These are phyloP conservation scores for Dasyurus viverrinus DNA, from an alignment of 2,113 vertebrate species.

Conservation along the genomic window DNA sequence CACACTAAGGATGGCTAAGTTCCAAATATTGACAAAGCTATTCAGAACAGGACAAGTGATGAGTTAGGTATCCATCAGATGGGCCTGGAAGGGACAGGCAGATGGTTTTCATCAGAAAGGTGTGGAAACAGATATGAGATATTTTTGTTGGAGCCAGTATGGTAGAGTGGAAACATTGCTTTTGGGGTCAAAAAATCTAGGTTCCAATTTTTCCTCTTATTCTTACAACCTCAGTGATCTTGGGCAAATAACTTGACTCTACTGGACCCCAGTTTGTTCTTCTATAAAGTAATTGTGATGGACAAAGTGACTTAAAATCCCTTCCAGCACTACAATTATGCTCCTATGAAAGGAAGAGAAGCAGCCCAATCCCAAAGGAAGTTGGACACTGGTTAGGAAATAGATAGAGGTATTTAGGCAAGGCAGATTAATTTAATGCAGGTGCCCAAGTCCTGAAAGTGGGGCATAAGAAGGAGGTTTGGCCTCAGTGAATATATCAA, in stretches of 20 bases:
- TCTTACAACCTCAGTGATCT: background rate
- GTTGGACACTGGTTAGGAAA: background rate
- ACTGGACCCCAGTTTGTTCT: background rate
- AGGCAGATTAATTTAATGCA: background rate
- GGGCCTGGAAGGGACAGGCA: background rate
- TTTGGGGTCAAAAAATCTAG: background rate
- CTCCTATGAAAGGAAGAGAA: background rate
- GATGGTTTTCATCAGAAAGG: background rate
- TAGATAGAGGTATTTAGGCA: background rate
- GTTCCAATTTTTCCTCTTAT: background rate
- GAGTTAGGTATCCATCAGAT: background rate
- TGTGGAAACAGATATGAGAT: background rate
- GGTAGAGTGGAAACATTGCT: background rate
- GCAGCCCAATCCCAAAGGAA: background rate
- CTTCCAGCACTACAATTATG: background rate
- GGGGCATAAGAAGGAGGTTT: background rate
- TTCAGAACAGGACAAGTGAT: background rate
- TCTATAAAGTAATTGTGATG: background rate
- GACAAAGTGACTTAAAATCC: background rate
- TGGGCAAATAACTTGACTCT: background rate
- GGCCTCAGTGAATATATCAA: background rate
- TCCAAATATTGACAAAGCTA: background rate
- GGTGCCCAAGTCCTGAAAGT: background rate
- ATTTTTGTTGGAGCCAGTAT: background rate
- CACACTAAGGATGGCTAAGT: background rate